Conservation (phyloP, 1,140 invertebrate species). For the Diorhabda carinulata region DNA sequence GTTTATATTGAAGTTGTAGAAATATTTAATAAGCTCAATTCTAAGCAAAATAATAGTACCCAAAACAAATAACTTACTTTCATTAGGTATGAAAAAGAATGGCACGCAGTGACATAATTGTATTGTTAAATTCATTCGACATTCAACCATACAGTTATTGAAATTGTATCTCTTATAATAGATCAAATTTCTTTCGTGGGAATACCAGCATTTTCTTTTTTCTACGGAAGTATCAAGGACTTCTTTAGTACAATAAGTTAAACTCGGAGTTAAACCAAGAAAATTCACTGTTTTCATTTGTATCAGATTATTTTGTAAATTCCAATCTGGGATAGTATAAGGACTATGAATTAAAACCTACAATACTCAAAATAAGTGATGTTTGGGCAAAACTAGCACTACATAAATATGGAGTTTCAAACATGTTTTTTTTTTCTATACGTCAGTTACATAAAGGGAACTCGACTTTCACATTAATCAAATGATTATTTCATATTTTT, state of each 20-base stretch:
- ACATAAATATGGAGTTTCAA: no score
- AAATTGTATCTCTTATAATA: slow-evolving; percentile 55
- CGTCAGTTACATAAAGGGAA: no score
- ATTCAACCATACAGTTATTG: slow-evolving; percentile 60
- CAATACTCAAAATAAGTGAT: neutral
- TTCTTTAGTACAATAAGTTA: slow-evolving; percentile 54
- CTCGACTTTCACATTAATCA: no score
- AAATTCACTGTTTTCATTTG: slow-evolving; percentile 54
- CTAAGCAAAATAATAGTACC: no score
- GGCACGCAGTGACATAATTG: slow-evolving; percentile 58
- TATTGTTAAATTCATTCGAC: slow-evolving; percentile 49
- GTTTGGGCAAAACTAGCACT: no score
- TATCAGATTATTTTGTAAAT: slow-evolving; percentile 54
- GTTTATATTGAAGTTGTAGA: no score
- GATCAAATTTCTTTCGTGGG: slow-evolving; percentile 49
- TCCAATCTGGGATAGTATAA: slow-evolving; percentile 57
- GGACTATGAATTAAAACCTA: slow-evolving; percentile 60
- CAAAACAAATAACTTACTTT: slow-evolving; percentile 10
- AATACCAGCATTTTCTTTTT: slow-evolving; percentile 56
- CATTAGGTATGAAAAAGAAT: slow-evolving; percentile 47
- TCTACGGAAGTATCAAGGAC: slow-evolving; percentile 49
- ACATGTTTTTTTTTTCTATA: no score
- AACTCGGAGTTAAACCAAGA: slow-evolving; percentile 40
- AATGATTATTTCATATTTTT: no score
- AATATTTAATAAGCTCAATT: no score